These are phyloP conservation scores for Odontothrips loti DNA, from an alignment of 2,888 invertebrate species.

Conservation along the genomic window DNA sequence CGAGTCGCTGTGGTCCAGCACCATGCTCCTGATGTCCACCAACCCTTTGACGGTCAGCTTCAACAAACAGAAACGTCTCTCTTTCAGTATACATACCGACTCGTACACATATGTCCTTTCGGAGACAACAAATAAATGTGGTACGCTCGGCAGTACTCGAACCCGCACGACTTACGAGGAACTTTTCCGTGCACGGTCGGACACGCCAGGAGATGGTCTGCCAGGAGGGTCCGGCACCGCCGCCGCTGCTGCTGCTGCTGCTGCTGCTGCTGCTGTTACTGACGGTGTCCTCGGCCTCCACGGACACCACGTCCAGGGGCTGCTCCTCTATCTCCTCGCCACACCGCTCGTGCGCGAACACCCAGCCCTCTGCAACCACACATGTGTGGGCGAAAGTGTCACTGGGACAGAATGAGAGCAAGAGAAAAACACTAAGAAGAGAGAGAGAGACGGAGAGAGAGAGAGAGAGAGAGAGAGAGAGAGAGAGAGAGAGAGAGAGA, in stretches of 20 bases:
- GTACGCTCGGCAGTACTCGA: too few species aligned
- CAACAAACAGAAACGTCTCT: too few species aligned
- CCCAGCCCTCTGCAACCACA: constrained; percentile 17
- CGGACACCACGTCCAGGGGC: not conserved
- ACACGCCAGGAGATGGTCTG: not conserved
- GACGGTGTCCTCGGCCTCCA: not conserved
- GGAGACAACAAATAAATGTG: too few species aligned
- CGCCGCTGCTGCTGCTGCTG: not conserved
- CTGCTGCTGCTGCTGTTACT: not conserved
- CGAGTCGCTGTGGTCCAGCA: not conserved
- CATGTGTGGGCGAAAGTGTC: too few species aligned
- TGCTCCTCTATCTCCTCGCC: not conserved
- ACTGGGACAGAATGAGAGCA: too few species aligned
- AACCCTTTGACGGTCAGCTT: not conserved
- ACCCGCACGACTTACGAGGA: not conserved
- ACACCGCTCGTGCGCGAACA: constrained; percentile 2
- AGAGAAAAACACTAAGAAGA: too few species aligned
- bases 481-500: too few species aligned
- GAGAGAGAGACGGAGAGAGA: too few species aligned
- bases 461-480: too few species aligned
- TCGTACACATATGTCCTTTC: too few species aligned
- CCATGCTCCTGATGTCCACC: not conserved
- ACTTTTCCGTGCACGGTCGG: not conserved
- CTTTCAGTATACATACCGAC: too few species aligned
- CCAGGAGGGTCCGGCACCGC: not conserved